Evolutionary conservation across 2,113 vertebrate species (phyloP).

Genomic region (Triplophysa dalaica): DNA sequence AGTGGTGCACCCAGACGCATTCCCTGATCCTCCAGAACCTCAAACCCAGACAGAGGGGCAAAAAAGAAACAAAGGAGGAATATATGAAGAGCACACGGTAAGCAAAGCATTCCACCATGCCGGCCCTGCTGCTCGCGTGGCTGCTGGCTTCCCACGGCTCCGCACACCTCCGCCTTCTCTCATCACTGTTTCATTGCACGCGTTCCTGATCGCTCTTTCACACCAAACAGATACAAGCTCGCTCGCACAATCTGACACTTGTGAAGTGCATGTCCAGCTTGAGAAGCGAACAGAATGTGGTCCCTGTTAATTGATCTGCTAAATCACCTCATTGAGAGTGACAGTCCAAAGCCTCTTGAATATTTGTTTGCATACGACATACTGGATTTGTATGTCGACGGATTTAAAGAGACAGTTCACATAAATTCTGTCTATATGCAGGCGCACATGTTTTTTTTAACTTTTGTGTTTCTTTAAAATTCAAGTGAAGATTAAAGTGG

Average conservation of each 20-base stretch:
- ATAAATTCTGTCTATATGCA: too few species aligned
- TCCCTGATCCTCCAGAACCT: slow-evolving; percentile 98
- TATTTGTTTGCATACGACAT: too few species aligned
- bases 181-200: neutral
- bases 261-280: slow-evolving; percentile 27
- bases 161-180: slow-evolving; percentile 20
- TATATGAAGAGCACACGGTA: slow-evolving; percentile 96
- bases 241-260: slow-evolving; percentile 5
- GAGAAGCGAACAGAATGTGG: slow-evolving; percentile 13
- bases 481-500: too few species aligned
- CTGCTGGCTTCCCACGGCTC: slow-evolving; percentile 8
- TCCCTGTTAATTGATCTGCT: slow-evolving; percentile 24
- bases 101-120: neutral
- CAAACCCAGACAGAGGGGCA: slow-evolving; percentile 93
- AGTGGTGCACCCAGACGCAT: slow-evolving; percentile 99
- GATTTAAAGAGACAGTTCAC: too few species aligned
- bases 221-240: slow-evolving; percentile 25
- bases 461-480: too few species aligned
- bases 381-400: too few species aligned
- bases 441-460: too few species aligned
- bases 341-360: neutral
- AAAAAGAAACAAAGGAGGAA: slow-evolving; percentile 98
- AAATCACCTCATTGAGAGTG: slow-evolving; percentile 13
- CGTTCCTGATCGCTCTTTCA: neutral
- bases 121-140: neutral